These are phyloP conservation scores for Parus major DNA, from an alignment of 2,113 vertebrate species.

Conservation along the genomic window DNA sequence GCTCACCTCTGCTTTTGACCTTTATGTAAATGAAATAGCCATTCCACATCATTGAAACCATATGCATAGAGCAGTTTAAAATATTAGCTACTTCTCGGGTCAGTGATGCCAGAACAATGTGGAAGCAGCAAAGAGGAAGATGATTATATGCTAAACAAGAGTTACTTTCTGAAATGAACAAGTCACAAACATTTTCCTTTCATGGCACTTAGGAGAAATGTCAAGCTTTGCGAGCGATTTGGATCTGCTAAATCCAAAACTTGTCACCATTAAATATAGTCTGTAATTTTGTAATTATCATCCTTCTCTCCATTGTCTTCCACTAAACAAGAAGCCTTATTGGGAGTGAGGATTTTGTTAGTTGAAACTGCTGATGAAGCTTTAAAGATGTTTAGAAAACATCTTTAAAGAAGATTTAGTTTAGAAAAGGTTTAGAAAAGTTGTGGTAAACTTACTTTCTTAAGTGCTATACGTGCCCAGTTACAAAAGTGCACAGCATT, in stretches of 20 bases:
- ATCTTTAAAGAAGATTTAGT: too few relatives aligned
- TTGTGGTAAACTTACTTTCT: neutral
- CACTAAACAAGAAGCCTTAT: neutral
- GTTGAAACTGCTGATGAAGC: neutral
- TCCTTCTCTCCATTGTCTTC: neutral
- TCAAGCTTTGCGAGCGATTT: neutral
- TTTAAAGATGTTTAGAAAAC: neutral
- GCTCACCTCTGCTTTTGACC: neutral
- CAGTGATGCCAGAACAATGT: conserved; percentile 3
- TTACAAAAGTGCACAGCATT: neutral
- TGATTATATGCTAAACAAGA: conserved; percentile 23
- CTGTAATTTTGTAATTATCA: neutral
- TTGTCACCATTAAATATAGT: neutral
- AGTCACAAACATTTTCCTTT: neutral
- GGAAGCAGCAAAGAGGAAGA: neutral
- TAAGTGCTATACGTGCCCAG: neutral
- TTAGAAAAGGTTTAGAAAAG: neutral
- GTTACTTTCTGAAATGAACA: neutral
- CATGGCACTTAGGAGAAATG: neutral
- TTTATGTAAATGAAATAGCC: neutral
- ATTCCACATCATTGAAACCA: neutral
- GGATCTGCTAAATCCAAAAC: neutral
- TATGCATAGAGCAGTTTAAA: neutral
- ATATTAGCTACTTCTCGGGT: neutral
- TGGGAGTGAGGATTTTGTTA: neutral